Evolutionary conservation across 2,888 invertebrate genomes (phyloP), one percentile per base, ranked within the genome.

Genomic region (Nasonia oneida): DNA sequence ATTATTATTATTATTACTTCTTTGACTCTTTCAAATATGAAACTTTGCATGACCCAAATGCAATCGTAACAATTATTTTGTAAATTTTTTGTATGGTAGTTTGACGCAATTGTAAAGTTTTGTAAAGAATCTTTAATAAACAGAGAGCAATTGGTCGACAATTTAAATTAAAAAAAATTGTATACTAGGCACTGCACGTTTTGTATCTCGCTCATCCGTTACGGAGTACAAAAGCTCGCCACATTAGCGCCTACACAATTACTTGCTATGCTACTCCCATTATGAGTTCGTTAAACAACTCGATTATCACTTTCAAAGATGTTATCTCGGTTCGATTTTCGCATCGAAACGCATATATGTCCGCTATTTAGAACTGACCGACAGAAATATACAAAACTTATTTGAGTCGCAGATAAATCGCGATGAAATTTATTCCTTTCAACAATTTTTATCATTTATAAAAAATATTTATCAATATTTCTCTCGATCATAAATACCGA

Each of bases 301-400:
- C 67, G 67, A 67, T 67, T 67, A 67, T 67, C 33, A 67, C 33
- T 67, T 67, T 14, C 2, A 67, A 67, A 67, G 33, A 67, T 67
- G 29, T 33, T 67, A 67, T 67, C 64, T 29, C 29, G 3, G 23
- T 29, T 15, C 23, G 5, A 67, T 67, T 67, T 29, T 67, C 33
- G 1, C 1, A 29, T 3, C 64, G 10, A 67, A 2, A n/a, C 14
- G n/a, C 64, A 29, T 29, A 29, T 29, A 29, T 67, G 3, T 67
- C 33, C 3, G 14, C 12, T n/a, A 67, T 67, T 29, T 33, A 47
- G 10, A 12, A 12, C 42, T 42, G 1, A n/a, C 64, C 18, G 53
- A 53, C 18, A 53, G 14, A 53, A 53, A 53, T 15, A n/a, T 57
- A 57, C 47, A 47, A 47, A 12, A 47, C 42, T 42, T 37, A 5